Percentiles rank a stretch among this genome's conserved stretches.
Conservation (phyloP, 2,888 invertebrate species). For the Drosophila mayaguana region DNA sequence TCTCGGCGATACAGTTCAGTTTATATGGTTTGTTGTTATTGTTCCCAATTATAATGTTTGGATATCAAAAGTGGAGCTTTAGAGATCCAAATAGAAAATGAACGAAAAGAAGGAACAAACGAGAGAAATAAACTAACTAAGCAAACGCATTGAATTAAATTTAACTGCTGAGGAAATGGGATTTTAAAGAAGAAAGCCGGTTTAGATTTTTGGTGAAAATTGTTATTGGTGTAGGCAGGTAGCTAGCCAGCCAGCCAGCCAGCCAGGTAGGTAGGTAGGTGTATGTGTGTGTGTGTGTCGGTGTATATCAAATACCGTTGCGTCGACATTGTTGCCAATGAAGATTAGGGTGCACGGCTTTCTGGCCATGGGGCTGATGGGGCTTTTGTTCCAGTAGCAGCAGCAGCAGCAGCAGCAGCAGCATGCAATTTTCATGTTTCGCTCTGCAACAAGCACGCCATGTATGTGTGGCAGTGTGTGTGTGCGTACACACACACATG, state of each 20-base stretch:
- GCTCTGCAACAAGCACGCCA: conserved; percentile 43
- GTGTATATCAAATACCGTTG: conserved; percentile 61
- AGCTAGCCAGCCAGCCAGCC: background rate
- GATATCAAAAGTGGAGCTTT: background rate
- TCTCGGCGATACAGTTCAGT: conserved; percentile 7
- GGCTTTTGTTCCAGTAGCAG: conserved; percentile 21
- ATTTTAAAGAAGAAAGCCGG: conserved; percentile 37
- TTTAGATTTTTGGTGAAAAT: conserved; percentile 46
- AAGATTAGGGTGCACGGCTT: conserved; percentile 57
- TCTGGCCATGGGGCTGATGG: conserved; percentile 35
- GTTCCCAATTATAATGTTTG: conserved; percentile 14
- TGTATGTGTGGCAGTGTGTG: background rate
- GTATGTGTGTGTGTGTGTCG: conserved; percentile 26
- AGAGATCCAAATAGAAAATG: background rate
- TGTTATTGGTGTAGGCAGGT: conserved; percentile 32
- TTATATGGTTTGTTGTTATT: conserved; percentile 9
- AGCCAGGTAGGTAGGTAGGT: conserved; percentile 27
- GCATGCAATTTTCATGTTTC: conserved; percentile 66
- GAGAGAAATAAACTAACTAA: background rate
- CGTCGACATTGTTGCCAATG: conserved; percentile 61
- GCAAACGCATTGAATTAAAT: conserved; percentile 15
- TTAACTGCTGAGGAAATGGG: conserved; percentile 26
- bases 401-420: conserved; percentile 16
- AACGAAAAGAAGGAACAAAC: too few relatives aligned
- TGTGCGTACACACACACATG: conserved; percentile 10